These are phyloP conservation scores for Gobionotothen gibberifrons DNA, from an alignment of 2,797 vertebrate species.

Conservation along the genomic window DNA sequence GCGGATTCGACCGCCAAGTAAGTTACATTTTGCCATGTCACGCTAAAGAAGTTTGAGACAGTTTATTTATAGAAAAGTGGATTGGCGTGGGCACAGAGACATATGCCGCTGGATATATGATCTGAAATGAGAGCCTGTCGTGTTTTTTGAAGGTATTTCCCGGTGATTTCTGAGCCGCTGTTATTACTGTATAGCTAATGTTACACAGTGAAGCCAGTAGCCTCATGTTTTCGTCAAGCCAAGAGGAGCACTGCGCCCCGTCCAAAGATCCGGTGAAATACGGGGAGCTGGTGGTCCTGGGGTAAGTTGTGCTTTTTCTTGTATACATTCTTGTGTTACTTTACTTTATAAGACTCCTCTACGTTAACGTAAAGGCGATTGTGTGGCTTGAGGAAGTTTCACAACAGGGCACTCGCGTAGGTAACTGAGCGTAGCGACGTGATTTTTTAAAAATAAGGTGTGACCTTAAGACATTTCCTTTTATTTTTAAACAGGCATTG, in stretches of 20 bases:
- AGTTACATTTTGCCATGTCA: slow-evolving; percentile 75
- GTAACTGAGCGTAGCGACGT: slow-evolving; percentile 29
- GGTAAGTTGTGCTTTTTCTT: slow-evolving; percentile 84
- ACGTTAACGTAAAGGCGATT: background rate
- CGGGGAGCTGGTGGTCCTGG: slow-evolving; percentile 95
- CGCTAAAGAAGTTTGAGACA: slow-evolving; percentile 65
- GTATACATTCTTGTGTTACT: background rate
- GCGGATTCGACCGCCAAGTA: slow-evolving; percentile 79
- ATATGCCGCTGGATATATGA: slow-evolving; percentile 6
- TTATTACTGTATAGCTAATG: slow-evolving; percentile 68
- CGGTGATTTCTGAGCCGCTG: slow-evolving; percentile 56
- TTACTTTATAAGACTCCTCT: background rate
- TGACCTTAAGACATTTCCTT: no score
- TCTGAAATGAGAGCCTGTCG: slow-evolving; percentile 66
- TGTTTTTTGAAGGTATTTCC: slow-evolving; percentile 66
- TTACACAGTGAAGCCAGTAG: slow-evolving; percentile 70
- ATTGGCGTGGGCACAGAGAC: slow-evolving; percentile 2
- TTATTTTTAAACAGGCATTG: background rate
- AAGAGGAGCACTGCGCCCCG: slow-evolving; percentile 93
- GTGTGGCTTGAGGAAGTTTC: slow-evolving; percentile 56
- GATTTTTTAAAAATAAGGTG: slow-evolving; percentile 6
- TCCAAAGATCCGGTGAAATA: slow-evolving; percentile 95
- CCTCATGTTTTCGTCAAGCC: slow-evolving; percentile 94
- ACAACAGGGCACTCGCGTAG: slow-evolving; percentile 13
- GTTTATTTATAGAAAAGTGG: slow-evolving; percentile 33